phyloP scores from a whole-genome alignment of 2,113 vertebrate species.

The Falcunculus frontatus region DNA sequence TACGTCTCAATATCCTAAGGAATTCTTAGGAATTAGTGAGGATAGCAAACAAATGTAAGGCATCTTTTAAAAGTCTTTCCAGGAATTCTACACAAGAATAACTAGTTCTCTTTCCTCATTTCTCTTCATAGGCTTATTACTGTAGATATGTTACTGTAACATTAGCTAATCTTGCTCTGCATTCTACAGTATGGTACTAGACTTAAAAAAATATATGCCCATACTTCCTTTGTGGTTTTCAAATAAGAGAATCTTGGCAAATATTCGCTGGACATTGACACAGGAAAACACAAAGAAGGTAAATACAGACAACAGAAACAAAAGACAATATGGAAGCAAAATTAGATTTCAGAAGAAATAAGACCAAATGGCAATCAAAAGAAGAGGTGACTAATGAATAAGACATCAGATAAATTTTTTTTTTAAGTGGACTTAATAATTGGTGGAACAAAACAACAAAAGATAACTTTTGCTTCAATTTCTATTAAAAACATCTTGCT shows the following conservation, averaged over 20 bases:
- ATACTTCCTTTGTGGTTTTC: neutral
- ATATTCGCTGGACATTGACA: neutral
- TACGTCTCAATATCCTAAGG: neutral
- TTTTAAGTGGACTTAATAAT: neutral
- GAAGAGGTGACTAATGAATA: neutral
- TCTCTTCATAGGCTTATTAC: neutral
- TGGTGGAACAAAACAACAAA: neutral
- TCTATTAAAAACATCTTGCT: neutral
- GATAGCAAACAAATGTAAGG: neutral
- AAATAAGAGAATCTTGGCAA: neutral
- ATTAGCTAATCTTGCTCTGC: neutral
- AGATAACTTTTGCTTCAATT: neutral
- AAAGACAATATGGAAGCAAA: neutral
- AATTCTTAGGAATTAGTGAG: conserved; percentile 15
- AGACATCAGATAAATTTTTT: neutral
- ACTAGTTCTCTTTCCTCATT: neutral
- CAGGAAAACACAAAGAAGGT: neutral
- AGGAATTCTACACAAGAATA: neutral
- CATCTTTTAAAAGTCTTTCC: neutral
- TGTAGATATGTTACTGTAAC: neutral
- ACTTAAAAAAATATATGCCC: neutral
- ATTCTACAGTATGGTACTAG: neutral
- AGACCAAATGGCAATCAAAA: neutral
- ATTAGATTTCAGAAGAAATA: neutral
- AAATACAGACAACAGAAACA: neutral